These are phyloP conservation scores for Trachelus troglodyta DNA, from an alignment of 2,888 invertebrate genomes.

Conservation along the genomic window DNA sequence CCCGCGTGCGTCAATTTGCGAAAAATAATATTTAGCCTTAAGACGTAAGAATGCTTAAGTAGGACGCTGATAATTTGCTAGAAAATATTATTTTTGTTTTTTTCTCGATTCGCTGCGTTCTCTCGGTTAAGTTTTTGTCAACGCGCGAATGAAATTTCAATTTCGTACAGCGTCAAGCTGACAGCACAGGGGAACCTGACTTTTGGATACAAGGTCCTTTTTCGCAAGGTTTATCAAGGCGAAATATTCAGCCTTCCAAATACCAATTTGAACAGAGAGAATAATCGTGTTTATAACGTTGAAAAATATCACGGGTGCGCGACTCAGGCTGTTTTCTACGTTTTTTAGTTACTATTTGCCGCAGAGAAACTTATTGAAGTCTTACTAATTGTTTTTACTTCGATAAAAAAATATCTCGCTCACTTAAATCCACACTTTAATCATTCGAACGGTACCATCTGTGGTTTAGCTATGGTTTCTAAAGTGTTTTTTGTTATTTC, in stretches of 20 bases:
- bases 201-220: neutral
- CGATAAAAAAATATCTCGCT: neutral
- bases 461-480: too few species aligned
- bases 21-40: neutral
- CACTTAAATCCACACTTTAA: neutral
- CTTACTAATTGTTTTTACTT: neutral
- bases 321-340: neutral
- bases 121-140: neutral
- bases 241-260: neutral
- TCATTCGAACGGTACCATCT: neutral
- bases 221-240: neutral
- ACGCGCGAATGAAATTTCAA: neutral
- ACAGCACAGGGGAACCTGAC: neutral
- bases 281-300: neutral
- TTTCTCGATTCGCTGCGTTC: neutral
- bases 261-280: neutral
- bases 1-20: neutral
- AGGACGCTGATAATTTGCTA: neutral
- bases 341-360: too few species aligned
- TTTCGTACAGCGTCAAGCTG: neutral
- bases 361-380: too few species aligned
- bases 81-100: neutral
- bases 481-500: neutral
- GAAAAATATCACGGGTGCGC: neutral
- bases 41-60: neutral